Conservation (phyloP, 2,113 vertebrate species). For the Cynocephalus volans region DNA sequence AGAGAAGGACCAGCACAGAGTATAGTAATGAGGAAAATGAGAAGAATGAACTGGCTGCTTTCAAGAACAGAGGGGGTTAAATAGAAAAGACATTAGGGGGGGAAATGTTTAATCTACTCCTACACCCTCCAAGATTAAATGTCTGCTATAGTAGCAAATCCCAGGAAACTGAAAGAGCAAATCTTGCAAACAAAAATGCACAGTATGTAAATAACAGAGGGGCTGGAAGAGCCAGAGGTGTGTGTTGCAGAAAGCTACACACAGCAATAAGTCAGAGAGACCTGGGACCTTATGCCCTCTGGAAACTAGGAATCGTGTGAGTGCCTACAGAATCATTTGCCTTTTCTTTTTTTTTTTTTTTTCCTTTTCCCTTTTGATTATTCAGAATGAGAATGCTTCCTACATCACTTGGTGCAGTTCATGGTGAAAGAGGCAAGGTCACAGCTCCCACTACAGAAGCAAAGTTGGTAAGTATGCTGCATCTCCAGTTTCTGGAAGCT, state of each 20-base stretch:
- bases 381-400: not conserved
- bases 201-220: not conserved
- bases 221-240: not conserved
- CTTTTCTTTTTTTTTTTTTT: not conserved
- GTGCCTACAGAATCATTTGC: not conserved
- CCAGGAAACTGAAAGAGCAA: not conserved
- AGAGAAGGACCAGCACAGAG: not conserved
- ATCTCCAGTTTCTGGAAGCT: not conserved
- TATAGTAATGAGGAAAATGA: not conserved
- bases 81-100: not conserved
- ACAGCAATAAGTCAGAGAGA: not conserved
- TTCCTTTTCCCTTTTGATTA: not conserved
- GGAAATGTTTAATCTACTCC: not conserved
- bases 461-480: not conserved
- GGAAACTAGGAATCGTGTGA: not conserved
- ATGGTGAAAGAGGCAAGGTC: not conserved
- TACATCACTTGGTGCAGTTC: not conserved
- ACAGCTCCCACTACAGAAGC: not conserved
- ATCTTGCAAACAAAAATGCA: constrained; percentile 17
- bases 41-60: not conserved
- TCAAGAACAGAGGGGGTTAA: not conserved
- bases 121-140: constrained; percentile 28
- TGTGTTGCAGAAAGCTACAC: not conserved
- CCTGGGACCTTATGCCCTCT: not conserved
- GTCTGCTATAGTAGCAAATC: not conserved